A percentile compares a stretch with the other conserved stretches of the same genome.
Evolutionary conservation across 2,888 invertebrate species (phyloP).

Genomic region (Metacarcinus magister): DNA sequence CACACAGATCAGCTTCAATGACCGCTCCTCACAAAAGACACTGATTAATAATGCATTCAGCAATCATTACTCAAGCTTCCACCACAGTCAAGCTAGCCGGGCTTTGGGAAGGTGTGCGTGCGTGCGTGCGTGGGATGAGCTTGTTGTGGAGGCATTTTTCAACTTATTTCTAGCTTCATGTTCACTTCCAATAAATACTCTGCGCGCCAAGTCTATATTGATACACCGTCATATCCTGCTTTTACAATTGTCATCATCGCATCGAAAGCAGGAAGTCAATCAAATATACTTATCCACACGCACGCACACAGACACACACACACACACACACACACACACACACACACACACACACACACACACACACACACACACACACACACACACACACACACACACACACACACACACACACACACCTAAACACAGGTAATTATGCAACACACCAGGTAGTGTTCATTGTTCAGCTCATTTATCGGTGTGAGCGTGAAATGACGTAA

Average conservation of each 20-base stretch:
- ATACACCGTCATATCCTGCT: too few relatives aligned
- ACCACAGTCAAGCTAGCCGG: not conserved
- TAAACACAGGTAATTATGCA: not conserved
- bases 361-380: not conserved
- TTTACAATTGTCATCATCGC: too few relatives aligned
- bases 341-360: too few relatives aligned
- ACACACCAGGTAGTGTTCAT: not conserved
- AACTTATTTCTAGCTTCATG: not conserved
- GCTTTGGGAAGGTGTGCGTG: not conserved
- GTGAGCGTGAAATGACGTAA: not conserved
- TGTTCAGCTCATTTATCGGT: not conserved
- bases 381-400: not conserved
- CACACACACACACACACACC: not conserved
- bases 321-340: too few relatives aligned
- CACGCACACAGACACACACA: too few relatives aligned
- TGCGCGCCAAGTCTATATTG: too few relatives aligned
- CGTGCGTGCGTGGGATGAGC: too few relatives aligned
- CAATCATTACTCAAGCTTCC: not conserved
- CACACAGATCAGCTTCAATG: not conserved
- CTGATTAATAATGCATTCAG: slow-evolving; percentile 16
- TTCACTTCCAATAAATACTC: too few relatives aligned
- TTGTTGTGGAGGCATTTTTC: too few relatives aligned
- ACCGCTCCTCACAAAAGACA: slow-evolving; percentile 22
- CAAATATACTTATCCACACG: too few relatives aligned
- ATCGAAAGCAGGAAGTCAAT: too few relatives aligned